Conservation (phyloP, 2,888 invertebrate genomes). For the Callimorpha dominula region DNA sequence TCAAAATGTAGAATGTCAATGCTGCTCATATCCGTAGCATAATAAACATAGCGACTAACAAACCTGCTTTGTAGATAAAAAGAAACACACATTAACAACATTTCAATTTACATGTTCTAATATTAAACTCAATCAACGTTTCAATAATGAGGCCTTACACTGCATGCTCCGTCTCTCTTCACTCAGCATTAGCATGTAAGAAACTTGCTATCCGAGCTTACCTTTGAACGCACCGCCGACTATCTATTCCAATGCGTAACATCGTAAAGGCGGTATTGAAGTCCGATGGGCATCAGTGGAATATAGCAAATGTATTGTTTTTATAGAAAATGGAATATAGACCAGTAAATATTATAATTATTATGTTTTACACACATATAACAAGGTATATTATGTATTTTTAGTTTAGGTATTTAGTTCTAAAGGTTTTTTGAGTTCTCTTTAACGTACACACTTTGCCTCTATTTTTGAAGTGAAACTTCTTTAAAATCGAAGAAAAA, state of each 20-base stretch:
- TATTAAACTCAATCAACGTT: slow-evolving; percentile 37
- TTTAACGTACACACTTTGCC: no score
- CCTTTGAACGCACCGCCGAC: slow-evolving; percentile 60
- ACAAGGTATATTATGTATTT: no score
- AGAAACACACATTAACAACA: slow-evolving; percentile 11
- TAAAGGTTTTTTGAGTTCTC: no score
- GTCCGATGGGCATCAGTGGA: background rate
- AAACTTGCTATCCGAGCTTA: slow-evolving; percentile 29
- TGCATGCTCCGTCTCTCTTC: slow-evolving; percentile 1
- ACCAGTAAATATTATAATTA: no score
- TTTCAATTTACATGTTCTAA: slow-evolving; percentile 12
- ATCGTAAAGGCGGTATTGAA: background rate
- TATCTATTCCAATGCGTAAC: background rate
- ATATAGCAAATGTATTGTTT: no score
- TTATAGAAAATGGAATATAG: no score
- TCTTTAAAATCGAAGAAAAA: no score
- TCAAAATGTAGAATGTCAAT: background rate
- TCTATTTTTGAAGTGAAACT: no score
- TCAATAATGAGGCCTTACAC: slow-evolving; percentile 37
- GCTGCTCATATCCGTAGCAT: background rate
- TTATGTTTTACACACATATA: no score
- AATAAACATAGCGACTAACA: background rate
- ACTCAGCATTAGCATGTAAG: slow-evolving; percentile 38
- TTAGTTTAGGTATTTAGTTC: no score
- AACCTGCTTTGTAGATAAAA: slow-evolving; percentile 6